Evolutionary conservation across 2,888 invertebrate genomes (phyloP), one percentile per base, ranked within the genome.

Genomic region (Cataglyphis rosenhaueri): DNA sequence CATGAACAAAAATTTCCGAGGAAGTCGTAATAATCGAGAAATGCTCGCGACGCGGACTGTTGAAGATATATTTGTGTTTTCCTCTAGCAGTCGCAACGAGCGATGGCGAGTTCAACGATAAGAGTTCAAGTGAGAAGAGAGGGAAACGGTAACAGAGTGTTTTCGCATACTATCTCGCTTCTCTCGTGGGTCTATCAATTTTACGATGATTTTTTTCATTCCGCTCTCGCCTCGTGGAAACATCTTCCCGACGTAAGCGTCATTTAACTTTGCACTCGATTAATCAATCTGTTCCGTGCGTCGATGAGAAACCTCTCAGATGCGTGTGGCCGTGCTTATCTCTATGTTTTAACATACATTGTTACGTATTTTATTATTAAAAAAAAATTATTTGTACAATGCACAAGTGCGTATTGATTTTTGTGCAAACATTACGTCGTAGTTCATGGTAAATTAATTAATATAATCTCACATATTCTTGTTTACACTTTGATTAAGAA

Each of bases 241-340:
- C 78, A 86, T 86, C 86, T 86, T 81, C 71, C 71, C 75, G 64
- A 25, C 9, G 25, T 75, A 84, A 81, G 38, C 84, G 84, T 86
- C 89, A 87, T 92, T 92, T 90, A 91, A 92, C 92, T 92, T 92
- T 91, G 92, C 90, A 91, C 90, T 89, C 92, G 87, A 92, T 91
- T 91, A 92, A 92, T 92, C 92, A 91, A 91, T 81, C 84, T 73
- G 85, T 75, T 44, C 41, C 59, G 83, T 21, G 65, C 52, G 75
- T 75, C 52, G 18, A 48, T 65, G 35, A 38, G 25, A 25, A 38
- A 66, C 38, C 38, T 65, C 25, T 64, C 48, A 62, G 15, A 15
- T 25, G 10, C 21, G 25, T 71, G 59, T 29, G 29, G 8, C 59
- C 29, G 25, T 32, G 55, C 5, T 32, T 25, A 59, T 59, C 38